Percentiles rank a stretch among this genome's conserved stretches.
Evolutionary conservation across 2,888 invertebrate species (phyloP).

Genomic region (Bugula neritina): DNA sequence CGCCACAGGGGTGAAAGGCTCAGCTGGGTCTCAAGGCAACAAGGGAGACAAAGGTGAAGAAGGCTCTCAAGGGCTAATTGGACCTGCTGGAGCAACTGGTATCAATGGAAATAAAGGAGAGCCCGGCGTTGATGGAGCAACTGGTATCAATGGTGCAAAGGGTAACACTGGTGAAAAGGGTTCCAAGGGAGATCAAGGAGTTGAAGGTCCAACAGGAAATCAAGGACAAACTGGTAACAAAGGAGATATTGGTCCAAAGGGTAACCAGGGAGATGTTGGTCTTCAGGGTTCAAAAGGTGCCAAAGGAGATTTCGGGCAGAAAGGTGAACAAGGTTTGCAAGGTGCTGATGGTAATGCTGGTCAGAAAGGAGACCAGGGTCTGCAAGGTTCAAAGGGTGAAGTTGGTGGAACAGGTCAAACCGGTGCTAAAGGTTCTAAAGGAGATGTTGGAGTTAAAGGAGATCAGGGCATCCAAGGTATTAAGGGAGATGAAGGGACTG

Average conservation of each 20-base stretch:
- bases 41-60: constrained; percentile 22
- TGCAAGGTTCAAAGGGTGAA: background rate
- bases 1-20: constrained; percentile 28
- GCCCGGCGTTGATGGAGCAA: background rate
- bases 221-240: constrained; percentile 21
- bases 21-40: constrained; percentile 27
- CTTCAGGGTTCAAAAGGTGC: constrained; percentile 15
- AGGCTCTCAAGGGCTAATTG: constrained; percentile 1
- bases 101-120: constrained; percentile 22
- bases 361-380: background rate
- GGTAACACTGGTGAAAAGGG: constrained; percentile 21
- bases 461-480: constrained; percentile 6
- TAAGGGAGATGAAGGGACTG: constrained; percentile 22
- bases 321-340: constrained; percentile 27
- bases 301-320: constrained; percentile 15
- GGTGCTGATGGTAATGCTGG: constrained; percentile 26
- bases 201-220: constrained; percentile 12
- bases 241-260: constrained; percentile 24
- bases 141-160: background rate
- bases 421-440: constrained; percentile 28
- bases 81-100: constrained; percentile 29
- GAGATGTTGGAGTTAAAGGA: constrained; percentile 30
- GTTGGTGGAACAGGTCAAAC: constrained; percentile 1
- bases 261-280: background rate
- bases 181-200: constrained; percentile 27